Conservation (phyloP, 2,113 vertebrate genomes). For the Clarias batrachus region DNA sequence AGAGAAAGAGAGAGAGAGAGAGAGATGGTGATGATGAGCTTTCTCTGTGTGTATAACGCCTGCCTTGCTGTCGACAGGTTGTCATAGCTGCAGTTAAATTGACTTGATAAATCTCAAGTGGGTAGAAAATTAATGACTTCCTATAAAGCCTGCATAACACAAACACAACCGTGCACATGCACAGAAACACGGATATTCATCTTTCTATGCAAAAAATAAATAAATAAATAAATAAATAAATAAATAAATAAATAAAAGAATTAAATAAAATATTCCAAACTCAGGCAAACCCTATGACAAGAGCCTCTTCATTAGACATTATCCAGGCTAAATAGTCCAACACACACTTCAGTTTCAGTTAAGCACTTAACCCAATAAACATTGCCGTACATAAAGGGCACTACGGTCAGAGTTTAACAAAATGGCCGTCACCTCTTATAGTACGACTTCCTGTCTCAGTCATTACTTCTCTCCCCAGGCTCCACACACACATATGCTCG, state of each 20-base stretch:
- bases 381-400: not conserved
- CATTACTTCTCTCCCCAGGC: slow-evolving; percentile 35
- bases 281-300: slow-evolving; percentile 12
- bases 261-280: not conserved
- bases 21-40: not conserved
- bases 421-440: slow-evolving; percentile 43
- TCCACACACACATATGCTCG: slow-evolving; percentile 12
- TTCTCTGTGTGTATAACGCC: slow-evolving; percentile 18
- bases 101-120: slow-evolving; percentile 46
- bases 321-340: not conserved
- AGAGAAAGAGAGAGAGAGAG: not conserved
- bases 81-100: slow-evolving; percentile 45
- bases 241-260: not conserved
- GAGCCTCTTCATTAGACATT: not conserved
- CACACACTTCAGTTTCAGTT: not conserved
- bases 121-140: slow-evolving; percentile 41
- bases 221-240: too few species aligned
- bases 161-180: not conserved
- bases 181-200: not conserved
- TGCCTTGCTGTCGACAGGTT: slow-evolving; percentile 36
- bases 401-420: slow-evolving; percentile 33
- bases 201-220: not conserved
- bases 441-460: slow-evolving; percentile 28
- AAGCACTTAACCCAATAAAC: slow-evolving; percentile 10
- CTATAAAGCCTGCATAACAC: slow-evolving; percentile 24